Evolutionary conservation across 2,888 invertebrate genomes (phyloP).

Genomic region (Idaea biselata): DNA sequence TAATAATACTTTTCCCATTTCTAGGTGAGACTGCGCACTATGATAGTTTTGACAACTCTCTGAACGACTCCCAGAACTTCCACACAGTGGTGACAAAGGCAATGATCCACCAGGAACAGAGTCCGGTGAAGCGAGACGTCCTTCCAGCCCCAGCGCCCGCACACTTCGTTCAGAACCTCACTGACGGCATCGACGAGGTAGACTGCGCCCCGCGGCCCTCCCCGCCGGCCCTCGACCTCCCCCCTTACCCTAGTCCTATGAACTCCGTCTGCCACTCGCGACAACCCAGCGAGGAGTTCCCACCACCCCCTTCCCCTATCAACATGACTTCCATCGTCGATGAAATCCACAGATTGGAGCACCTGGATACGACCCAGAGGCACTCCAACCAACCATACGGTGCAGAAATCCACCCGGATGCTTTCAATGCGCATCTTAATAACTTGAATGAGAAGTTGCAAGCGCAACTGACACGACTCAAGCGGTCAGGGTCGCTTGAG

Average conservation of each 20-base stretch:
- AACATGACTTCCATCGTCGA: constrained; percentile 84
- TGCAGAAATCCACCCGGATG: background rate
- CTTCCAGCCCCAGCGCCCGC: constrained; percentile 48
- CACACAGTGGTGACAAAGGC: constrained; percentile 90
- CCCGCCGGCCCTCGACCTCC: constrained; percentile 81
- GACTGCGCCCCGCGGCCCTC: constrained; percentile 79
- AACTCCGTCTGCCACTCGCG: constrained; percentile 89
- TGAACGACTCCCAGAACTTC: constrained; percentile 73
- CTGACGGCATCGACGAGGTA: constrained; percentile 81
- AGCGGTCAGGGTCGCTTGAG: constrained; percentile 62
- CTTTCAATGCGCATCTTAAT: constrained; percentile 52
- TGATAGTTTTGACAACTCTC: constrained; percentile 50
- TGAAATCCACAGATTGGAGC: constrained; percentile 76
- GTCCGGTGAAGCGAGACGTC: constrained; percentile 80
- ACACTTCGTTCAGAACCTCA: constrained; percentile 64
- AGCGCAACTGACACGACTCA: constrained; percentile 85
- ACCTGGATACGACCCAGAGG: constrained; percentile 26
- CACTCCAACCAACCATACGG: constrained; percentile 14
- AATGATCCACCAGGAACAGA: constrained; percentile 91
- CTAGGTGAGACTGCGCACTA: constrained; percentile 36
- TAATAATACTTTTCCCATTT: background rate
- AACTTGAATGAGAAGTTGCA: constrained; percentile 90
- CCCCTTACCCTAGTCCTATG: constrained; percentile 90
- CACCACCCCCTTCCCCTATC: constrained; percentile 91
- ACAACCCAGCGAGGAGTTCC: constrained; percentile 93